Conservation (phyloP, 2,113 vertebrate species). For the Tragelaphus scriptus region DNA sequence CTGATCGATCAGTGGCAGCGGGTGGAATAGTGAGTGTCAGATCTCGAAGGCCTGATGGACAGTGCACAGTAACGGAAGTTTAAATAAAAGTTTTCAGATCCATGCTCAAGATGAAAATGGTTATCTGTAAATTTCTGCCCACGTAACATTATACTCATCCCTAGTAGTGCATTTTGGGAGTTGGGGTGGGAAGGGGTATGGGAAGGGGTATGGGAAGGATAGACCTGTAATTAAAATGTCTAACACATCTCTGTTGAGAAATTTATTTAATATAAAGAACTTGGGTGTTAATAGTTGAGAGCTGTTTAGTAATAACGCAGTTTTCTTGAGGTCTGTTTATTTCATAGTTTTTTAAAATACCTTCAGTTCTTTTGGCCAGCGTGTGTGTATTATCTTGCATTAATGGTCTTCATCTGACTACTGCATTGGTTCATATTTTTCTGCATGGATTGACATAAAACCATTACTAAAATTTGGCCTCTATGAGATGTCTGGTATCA, state of each 20-base stretch:
- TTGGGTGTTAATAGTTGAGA: conserved; percentile 78
- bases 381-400: conserved; percentile 80
- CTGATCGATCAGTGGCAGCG: conserved; percentile 79
- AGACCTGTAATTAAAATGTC: conserved; percentile 75
- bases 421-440: conserved; percentile 81
- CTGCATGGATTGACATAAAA: conserved; percentile 82
- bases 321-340: conserved; percentile 78
- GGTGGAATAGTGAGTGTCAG: conserved; percentile 80
- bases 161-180: conserved; percentile 75
- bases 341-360: conserved; percentile 70
- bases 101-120: conserved; percentile 43
- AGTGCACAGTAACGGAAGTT: conserved; percentile 95
- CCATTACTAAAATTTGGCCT: conserved; percentile 77
- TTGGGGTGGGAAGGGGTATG: conserved; percentile 68
- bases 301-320: conserved; percentile 78
- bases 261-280: conserved; percentile 79
- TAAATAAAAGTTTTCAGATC: conserved; percentile 83
- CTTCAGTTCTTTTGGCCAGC: conserved; percentile 74
- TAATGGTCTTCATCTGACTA: conserved; percentile 76
- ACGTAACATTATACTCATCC: conserved; percentile 76
- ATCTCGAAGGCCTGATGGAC: conserved; percentile 93
- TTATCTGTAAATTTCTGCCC: conserved; percentile 79
- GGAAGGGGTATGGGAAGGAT: conserved; percentile 69
- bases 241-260: conserved; percentile 78
- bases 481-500: conserved; percentile 69